These are phyloP conservation scores for Eremobia ochroleuca DNA, from an alignment of 2,888 invertebrate genomes.

Conservation along the genomic window DNA sequence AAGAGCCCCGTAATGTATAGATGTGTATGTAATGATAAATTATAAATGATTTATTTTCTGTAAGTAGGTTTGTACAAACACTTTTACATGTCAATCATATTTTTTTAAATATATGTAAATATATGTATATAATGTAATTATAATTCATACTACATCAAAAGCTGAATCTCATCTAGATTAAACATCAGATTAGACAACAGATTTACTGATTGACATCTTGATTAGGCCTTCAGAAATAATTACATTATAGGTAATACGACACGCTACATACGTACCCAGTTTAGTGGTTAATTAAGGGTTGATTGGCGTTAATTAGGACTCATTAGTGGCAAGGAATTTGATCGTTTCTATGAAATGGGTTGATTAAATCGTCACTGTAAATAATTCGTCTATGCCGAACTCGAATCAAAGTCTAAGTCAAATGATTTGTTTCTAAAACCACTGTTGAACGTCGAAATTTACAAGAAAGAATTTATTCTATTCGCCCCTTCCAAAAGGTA, in stretches of 20 bases:
- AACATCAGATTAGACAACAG: not conserved
- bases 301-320: not conserved
- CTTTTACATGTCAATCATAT: too few relatives aligned
- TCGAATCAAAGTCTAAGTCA: not conserved
- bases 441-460: not conserved
- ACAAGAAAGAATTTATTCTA: too few relatives aligned
- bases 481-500: too few relatives aligned
- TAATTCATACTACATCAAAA: not conserved
- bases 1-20: not conserved
- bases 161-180: not conserved
- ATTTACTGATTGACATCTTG: not conserved
- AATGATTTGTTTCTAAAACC: not conserved
- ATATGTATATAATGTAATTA: too few relatives aligned
- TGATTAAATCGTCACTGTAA: not conserved
- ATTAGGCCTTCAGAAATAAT: slow-evolving; percentile 9
- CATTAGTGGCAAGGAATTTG: slow-evolving; percentile 1
- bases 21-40: too few relatives aligned
- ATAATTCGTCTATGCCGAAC: not conserved
- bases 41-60: too few relatives aligned
- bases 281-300: slow-evolving; percentile 11
- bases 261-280: not conserved
- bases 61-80: too few relatives aligned
- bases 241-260: slow-evolving; percentile 1
- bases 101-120: too few relatives aligned
- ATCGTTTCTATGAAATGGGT: not conserved